phyloP scores from a whole-genome alignment of 2,797 vertebrate species.

The Dipus sagitta region DNA sequence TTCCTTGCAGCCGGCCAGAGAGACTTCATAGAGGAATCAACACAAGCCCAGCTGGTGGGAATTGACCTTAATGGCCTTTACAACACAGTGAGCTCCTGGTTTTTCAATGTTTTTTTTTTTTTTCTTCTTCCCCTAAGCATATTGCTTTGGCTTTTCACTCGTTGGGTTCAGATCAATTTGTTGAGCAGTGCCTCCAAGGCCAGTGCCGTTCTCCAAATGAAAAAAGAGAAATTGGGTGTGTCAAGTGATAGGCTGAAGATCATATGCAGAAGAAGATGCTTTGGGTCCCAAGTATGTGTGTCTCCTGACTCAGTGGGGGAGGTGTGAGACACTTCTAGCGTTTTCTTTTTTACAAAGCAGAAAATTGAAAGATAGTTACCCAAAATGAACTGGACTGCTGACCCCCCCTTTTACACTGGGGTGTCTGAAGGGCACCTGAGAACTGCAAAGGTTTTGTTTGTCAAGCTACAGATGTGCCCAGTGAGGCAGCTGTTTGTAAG shows the following conservation, averaged over 20 bases:
- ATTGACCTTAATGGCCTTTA: not conserved
- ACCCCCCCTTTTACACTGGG: fast-evolving
- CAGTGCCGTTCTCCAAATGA: not conserved
- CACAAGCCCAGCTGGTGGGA: not conserved
- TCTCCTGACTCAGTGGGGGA: not conserved
- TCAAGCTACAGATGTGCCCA: fast-evolving
- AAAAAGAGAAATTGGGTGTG: not conserved
- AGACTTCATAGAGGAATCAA: not conserved
- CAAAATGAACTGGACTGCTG: not conserved
- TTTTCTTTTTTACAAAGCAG: not conserved
- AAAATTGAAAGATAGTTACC: not conserved
- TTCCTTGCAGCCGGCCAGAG: not conserved
- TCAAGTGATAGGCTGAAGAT: not conserved
- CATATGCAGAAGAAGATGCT: no score
- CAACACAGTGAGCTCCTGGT: not conserved
- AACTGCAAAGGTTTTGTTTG: not conserved
- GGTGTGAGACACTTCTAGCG: fast-evolving
- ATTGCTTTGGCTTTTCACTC: not conserved
- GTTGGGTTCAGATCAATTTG: not conserved
- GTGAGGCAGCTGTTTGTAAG: not conserved
- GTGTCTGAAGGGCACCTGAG: not conserved
- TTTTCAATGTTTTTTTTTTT: not conserved
- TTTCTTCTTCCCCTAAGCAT: not conserved
- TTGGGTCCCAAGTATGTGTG: fast-evolving
- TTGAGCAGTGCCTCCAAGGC: not conserved